These are phyloP conservation scores for Philonicus albiceps DNA, from an alignment of 2,888 invertebrate species.

Conservation along the genomic window DNA sequence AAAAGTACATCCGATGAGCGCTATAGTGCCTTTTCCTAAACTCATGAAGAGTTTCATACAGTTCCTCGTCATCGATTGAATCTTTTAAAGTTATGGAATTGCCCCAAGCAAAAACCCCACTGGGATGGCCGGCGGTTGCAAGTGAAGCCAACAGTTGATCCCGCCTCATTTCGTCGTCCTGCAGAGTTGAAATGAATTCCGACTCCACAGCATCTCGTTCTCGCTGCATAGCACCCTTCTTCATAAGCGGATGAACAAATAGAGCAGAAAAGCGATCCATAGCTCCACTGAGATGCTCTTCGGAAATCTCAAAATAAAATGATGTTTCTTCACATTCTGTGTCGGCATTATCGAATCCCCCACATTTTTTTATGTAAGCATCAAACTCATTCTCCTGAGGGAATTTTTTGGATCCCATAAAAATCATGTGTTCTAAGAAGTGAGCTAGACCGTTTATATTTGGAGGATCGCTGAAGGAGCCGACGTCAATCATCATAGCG, in stretches of 20 bases:
- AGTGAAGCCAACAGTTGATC: constrained; percentile 79
- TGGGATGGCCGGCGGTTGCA: constrained; percentile 75
- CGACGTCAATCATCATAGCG: constrained; percentile 77
- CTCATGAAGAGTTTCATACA: constrained; percentile 75
- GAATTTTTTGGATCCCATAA: constrained; percentile 92
- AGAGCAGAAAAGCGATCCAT: constrained; percentile 88
- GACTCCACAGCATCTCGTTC: constrained; percentile 90
- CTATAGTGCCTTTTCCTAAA: constrained; percentile 83
- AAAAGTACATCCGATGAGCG: constrained; percentile 87
- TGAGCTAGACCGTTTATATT: constrained; percentile 83
- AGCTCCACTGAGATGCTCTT: constrained; percentile 76
- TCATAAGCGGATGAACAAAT: constrained; percentile 86
- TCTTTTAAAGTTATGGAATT: constrained; percentile 78
- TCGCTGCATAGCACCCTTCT: constrained; percentile 82
- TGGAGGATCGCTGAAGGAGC: constrained; percentile 79
- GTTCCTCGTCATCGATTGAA: constrained; percentile 70
- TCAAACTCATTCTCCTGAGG: constrained; percentile 87
- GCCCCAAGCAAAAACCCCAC: constrained; percentile 83
- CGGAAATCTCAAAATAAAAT: constrained; percentile 88
- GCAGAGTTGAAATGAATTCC: constrained; percentile 83
- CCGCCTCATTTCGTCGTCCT: constrained; percentile 77
- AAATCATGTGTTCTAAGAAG: constrained; percentile 90
- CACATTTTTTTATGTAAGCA: constrained; percentile 80
- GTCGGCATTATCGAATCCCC: constrained; percentile 86
- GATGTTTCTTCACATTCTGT: constrained; percentile 88